These are phyloP conservation scores for Cistogaster globosa DNA, from an alignment of 2,888 invertebrate genomes.

Conservation along the genomic window DNA sequence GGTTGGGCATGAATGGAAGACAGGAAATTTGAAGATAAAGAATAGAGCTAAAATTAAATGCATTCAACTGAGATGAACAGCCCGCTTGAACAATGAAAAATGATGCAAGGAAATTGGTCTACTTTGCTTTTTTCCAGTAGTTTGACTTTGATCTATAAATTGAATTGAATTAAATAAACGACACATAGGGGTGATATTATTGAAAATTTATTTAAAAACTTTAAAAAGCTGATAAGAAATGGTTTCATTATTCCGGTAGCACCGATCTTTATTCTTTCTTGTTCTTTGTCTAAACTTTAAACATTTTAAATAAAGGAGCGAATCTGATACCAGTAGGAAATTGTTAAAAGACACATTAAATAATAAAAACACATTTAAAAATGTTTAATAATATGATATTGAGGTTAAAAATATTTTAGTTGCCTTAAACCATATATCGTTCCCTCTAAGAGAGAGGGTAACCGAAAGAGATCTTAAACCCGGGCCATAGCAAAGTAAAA, in stretches of 20 bases:
- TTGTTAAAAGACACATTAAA: too few relatives aligned
- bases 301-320: too few relatives aligned
- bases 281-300: too few relatives aligned
- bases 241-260: too few relatives aligned
- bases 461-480: too few relatives aligned
- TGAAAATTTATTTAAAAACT: background rate
- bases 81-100: constrained; percentile 30
- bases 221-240: background rate
- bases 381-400: too few relatives aligned
- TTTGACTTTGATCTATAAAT: constrained; percentile 8
- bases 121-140: constrained; percentile 31
- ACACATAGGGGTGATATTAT: background rate
- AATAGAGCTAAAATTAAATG: constrained; percentile 46
- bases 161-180: background rate
- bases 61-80: constrained; percentile 63
- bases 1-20: constrained; percentile 14
- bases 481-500: too few relatives aligned
- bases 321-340: too few relatives aligned
- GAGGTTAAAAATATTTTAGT: too few relatives aligned
- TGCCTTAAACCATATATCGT: too few relatives aligned
- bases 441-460: too few relatives aligned
- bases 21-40: constrained; percentile 48
- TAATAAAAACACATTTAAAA: background rate
- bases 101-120: constrained; percentile 54
- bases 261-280: background rate